Percentiles rank a stretch among this genome's conserved stretches.
phyloP scores from a whole-genome alignment of 2,888 invertebrate genomes.

The Rambutsinella grinnellia region DNA sequence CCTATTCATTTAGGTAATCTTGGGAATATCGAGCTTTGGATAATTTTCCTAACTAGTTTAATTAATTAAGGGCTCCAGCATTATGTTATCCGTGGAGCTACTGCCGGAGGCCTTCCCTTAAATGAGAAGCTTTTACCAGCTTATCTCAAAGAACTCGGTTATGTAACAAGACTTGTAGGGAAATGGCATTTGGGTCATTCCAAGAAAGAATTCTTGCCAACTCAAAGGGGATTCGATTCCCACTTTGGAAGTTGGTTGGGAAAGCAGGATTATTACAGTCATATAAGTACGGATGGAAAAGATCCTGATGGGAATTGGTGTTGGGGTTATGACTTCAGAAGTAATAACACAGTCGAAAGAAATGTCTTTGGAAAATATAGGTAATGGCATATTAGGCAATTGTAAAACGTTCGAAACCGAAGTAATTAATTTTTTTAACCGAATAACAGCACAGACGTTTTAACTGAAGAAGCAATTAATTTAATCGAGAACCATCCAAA shows the following conservation, averaged over 20 bases:
- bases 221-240: slow-evolving; percentile 82
- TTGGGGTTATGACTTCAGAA: slow-evolving; percentile 76
- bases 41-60: too few relatives aligned
- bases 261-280: slow-evolving; percentile 81
- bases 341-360: slow-evolving; percentile 74
- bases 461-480: slow-evolving; percentile 77
- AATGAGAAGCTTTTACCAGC: slow-evolving; percentile 79
- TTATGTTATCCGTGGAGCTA: slow-evolving; percentile 76
- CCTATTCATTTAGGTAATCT: slow-evolving; percentile 85
- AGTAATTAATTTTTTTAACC: too few relatives aligned
- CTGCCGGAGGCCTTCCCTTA: slow-evolving; percentile 79
- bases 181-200: slow-evolving; percentile 86
- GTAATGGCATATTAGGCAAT: slow-evolving; percentile 36
- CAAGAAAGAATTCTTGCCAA: slow-evolving; percentile 81
- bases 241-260: slow-evolving; percentile 86
- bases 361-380: slow-evolving; percentile 75
- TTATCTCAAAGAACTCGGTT: slow-evolving; percentile 76
- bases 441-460: slow-evolving; percentile 73
- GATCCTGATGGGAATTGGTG: slow-evolving; percentile 42
- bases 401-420: not conserved
- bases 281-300: slow-evolving; percentile 68
- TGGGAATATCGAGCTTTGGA: not conserved
- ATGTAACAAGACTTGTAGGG: slow-evolving; percentile 84
- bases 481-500: slow-evolving; percentile 74
- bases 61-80: slow-evolving; percentile 77